Percentiles rank a stretch among this genome's conserved stretches.
phyloP scores from a whole-genome alignment of 1,140 invertebrate genomes.

The Piezodorus guildinii region DNA sequence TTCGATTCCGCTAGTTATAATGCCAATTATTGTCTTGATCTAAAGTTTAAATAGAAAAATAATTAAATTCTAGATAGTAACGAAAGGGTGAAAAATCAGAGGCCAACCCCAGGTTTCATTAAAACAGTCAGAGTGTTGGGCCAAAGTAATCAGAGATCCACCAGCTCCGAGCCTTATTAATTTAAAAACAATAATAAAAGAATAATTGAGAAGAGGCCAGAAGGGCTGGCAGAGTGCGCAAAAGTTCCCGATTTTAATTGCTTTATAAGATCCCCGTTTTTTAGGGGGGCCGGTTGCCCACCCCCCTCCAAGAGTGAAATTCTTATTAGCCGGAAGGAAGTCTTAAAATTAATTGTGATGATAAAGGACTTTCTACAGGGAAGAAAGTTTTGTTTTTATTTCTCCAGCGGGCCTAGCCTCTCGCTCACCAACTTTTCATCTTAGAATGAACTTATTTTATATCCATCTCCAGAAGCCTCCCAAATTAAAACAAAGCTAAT shows the following conservation, averaged over 20 bases:
- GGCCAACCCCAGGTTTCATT: not conserved
- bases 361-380: constrained; percentile 6
- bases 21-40: too few species aligned
- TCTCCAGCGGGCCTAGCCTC: not conserved
- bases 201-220: constrained; percentile 13
- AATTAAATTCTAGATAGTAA: too few species aligned
- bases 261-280: constrained; percentile 15
- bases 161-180: not conserved
- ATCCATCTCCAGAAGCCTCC: too few species aligned
- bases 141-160: constrained; percentile 10
- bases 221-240: not conserved
- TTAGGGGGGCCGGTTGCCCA: not conserved
- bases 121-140: not conserved
- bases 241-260: constrained; percentile 14
- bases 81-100: not conserved
- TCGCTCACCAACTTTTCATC: too few species aligned
- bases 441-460: too few species aligned
- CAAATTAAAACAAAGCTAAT: too few species aligned
- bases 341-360: constrained; percentile 13
- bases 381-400: constrained; percentile 6
- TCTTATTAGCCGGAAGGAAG: constrained; percentile 8
- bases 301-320: constrained; percentile 1
- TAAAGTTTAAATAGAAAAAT: too few species aligned
- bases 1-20: too few species aligned
- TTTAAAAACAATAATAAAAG: constrained; percentile 17